phyloP scores from a whole-genome alignment of 1,140 invertebrate species.

The Brachionus rotundiformis region DNA sequence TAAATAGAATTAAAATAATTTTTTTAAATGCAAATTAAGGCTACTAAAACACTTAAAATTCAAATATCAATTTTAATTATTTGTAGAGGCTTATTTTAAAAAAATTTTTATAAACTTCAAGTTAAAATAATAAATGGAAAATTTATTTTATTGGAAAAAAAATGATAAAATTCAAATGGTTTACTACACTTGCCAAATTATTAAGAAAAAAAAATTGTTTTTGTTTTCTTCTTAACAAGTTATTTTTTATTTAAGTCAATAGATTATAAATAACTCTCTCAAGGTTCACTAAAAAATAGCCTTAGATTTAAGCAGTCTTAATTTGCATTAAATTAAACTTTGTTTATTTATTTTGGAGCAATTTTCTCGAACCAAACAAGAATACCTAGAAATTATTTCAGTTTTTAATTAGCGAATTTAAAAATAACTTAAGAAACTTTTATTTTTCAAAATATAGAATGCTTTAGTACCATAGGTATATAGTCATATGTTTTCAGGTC shows the following conservation, averaged over 20 bases:
- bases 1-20: neutral
- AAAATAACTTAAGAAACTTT: too few relatives aligned
- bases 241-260: neutral
- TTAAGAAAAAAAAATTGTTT: neutral
- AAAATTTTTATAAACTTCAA: neutral
- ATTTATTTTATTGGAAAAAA: too few relatives aligned
- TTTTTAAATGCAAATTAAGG: neutral
- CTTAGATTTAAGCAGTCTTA: neutral
- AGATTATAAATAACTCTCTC: neutral
- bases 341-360: neutral
- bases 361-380: neutral
- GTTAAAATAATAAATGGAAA: too few relatives aligned
- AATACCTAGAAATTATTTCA: neutral
- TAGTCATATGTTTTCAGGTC: neutral
- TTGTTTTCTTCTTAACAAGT: neutral
- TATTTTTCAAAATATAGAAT: too few relatives aligned
- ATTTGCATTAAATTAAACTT: neutral
- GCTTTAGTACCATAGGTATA: neutral
- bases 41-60: neutral
- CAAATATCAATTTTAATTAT: neutral
- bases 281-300: neutral
- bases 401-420: neutral
- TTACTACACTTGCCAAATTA: neutral
- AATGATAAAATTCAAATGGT: neutral
- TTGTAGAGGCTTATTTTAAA: neutral